phyloP scores from a whole-genome alignment of 2,797 vertebrate species.

The Prunella strophiata region DNA sequence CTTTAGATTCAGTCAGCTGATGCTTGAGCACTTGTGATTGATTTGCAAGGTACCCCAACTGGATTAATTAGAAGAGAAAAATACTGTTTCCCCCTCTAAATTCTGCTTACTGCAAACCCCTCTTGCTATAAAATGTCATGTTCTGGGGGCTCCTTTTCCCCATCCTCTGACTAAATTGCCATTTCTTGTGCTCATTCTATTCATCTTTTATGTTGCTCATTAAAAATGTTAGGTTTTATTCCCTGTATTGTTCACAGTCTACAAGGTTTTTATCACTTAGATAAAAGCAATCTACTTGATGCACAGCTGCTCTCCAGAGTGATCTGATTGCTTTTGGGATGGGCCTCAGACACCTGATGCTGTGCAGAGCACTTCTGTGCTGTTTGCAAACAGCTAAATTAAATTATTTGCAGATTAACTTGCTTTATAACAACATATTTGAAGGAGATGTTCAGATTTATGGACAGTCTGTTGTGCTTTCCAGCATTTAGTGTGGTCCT shows the following conservation, averaged over 20 bases:
- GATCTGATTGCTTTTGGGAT: slow-evolving; percentile 68
- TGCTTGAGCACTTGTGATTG: neutral
- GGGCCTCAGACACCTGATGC: slow-evolving; percentile 47
- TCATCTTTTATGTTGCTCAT: slow-evolving; percentile 67
- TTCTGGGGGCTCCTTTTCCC: slow-evolving; percentile 18
- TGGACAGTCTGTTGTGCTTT: neutral
- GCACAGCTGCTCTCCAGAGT: slow-evolving; percentile 64
- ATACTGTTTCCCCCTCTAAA: neutral
- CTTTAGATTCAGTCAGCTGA: neutral
- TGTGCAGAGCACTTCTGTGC: neutral
- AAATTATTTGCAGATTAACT: slow-evolving; percentile 45
- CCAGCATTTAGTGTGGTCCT: neutral
- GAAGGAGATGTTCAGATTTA: slow-evolving; percentile 17
- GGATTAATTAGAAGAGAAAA: slow-evolving; percentile 43
- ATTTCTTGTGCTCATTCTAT: slow-evolving; percentile 39
- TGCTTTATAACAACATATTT: slow-evolving; percentile 11
- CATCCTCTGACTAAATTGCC: slow-evolving; percentile 25
- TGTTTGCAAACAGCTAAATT: slow-evolving; percentile 54
- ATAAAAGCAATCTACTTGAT: slow-evolving; percentile 70
- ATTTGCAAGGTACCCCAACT: neutral
- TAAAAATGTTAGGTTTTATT: slow-evolving; percentile 68
- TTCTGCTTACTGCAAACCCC: slow-evolving; percentile 36
- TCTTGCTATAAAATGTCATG: slow-evolving; percentile 33
- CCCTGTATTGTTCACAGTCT: slow-evolving; percentile 67
- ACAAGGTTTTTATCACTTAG: slow-evolving; percentile 73